Base-by-base conservation (phyloP, 2,113 vertebrate genomes). In the Calyptomena viridis region DNA sequence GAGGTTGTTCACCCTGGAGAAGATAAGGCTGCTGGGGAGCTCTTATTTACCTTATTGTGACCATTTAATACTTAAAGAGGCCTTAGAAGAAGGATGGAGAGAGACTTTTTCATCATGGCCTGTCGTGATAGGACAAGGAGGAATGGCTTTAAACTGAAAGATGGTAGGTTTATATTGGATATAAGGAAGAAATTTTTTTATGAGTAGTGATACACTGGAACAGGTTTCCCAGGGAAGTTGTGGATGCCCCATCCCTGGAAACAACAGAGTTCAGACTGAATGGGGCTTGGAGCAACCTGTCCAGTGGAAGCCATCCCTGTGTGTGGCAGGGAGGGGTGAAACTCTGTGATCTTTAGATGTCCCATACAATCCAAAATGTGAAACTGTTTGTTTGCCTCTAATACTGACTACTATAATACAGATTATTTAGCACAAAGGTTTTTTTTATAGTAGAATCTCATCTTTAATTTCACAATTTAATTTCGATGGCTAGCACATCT, bases 1-100 rank as follows among this genome's bases (percentile, higher is more conserved):
- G 30, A 1, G 0, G 4, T n/a, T 42, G 2, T 73, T 81, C 13
- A 39, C 5, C 25, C 52, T 76, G 30, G 47, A 63, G 39, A 63
- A 66, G 21, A 64, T 15, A 44, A 28, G 11, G 37, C 8, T 72
- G 31, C 14, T 0, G 0, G 7, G 19, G 20, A 53, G 22, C 4
- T 25, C 8, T 59, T 59, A 35, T 4, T 60, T 44, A 24, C 23
- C 9, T n/a, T 40, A 33, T 5, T 37, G 12, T 22, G 4, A 7
- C 20, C 10, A 81, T 77, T 55, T 4, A n/a, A 0, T 64, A 55
- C 3, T 35, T 84, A 28, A 59, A 77, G 15, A 9, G 7, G 5
- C 3, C 13, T 42, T 83, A 4, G 4, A 58, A 71, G 22, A 76
- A 89, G 55, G 33, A 50, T 17, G 7, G 78, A 46, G 21, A n/a